A percentile compares a stretch with the other conserved stretches of the same genome.
Evolutionary conservation across 2,113 vertebrate species (phyloP).

Genomic region (Nothocercus nigrocapillus): DNA sequence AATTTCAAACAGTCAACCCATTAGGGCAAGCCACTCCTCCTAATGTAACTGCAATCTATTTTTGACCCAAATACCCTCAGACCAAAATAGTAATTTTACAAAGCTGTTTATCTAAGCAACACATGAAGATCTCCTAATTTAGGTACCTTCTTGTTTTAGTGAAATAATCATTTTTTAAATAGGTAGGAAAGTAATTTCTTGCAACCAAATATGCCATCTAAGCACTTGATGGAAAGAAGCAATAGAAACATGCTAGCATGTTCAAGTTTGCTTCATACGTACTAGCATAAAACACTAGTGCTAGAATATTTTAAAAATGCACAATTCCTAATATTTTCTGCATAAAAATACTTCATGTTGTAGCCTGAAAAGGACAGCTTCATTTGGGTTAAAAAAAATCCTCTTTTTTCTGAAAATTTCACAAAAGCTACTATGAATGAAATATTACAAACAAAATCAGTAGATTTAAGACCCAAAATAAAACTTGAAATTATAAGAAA

Average conservation of each 20-base stretch:
- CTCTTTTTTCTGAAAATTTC: background rate
- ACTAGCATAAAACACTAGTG: no score
- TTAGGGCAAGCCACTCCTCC: background rate
- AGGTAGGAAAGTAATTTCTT: background rate
- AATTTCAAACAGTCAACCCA: background rate
- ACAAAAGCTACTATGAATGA: background rate
- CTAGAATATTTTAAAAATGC: background rate
- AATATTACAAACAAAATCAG: background rate
- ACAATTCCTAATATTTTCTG: background rate
- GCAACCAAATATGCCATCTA: background rate
- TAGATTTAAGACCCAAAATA: background rate
- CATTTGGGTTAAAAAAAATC: background rate
- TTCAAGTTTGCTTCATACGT: background rate
- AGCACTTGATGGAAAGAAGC: background rate
- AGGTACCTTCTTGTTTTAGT: no score
- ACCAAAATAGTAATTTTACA: background rate
- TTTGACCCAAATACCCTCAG: background rate
- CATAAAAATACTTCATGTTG: background rate
- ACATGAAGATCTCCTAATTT: no score
- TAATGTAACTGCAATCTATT: background rate
- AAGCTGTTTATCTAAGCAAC: background rate
- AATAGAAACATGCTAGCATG: background rate
- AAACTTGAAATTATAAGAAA: background rate
- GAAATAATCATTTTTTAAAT: background rate
- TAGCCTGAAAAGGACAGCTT: background rate